Percentiles rank a stretch among this genome's conserved stretches.
Conservation (phyloP, 2,888 invertebrate species). For the Yponomeuta sedellus region DNA sequence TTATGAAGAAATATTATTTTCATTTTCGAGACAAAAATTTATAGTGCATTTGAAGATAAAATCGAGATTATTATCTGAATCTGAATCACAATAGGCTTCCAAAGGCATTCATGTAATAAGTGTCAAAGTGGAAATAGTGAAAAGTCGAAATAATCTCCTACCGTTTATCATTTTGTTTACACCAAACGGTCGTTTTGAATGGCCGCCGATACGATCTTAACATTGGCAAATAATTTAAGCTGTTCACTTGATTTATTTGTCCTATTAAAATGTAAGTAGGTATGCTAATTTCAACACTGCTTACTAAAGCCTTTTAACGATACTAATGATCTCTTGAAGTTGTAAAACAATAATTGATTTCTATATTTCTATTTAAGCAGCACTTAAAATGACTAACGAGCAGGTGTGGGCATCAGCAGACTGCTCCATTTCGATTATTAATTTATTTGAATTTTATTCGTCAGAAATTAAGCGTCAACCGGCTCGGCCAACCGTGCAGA, state of each 20-base stretch:
- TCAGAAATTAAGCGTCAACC: too few relatives aligned
- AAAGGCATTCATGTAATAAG: neutral
- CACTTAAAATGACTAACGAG: too few relatives aligned
- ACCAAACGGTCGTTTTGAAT: neutral
- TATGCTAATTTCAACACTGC: neutral
- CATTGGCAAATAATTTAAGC: neutral
- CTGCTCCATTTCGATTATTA: too few relatives aligned
- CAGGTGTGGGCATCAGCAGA: too few relatives aligned
- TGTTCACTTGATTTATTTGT: constrained; percentile 2
- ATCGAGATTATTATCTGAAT: neutral
- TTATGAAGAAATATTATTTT: too few relatives aligned
- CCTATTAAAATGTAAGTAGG: neutral
- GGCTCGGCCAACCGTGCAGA: too few relatives aligned
- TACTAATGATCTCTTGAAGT: too few relatives aligned
- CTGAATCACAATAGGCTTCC: neutral
- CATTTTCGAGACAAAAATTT: too few relatives aligned
- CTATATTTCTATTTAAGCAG: too few relatives aligned
- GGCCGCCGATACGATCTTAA: neutral
- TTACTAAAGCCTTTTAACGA: neutral
- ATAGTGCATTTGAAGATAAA: neutral
- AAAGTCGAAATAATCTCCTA: neutral
- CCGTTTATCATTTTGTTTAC: neutral
- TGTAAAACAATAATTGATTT: too few relatives aligned
- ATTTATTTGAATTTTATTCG: too few relatives aligned
- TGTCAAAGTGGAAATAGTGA: neutral